Evolutionary conservation across 2,113 vertebrate species (phyloP), one percentile per base, ranked within the genome.

Genomic region (Oreochromis aureus): DNA sequence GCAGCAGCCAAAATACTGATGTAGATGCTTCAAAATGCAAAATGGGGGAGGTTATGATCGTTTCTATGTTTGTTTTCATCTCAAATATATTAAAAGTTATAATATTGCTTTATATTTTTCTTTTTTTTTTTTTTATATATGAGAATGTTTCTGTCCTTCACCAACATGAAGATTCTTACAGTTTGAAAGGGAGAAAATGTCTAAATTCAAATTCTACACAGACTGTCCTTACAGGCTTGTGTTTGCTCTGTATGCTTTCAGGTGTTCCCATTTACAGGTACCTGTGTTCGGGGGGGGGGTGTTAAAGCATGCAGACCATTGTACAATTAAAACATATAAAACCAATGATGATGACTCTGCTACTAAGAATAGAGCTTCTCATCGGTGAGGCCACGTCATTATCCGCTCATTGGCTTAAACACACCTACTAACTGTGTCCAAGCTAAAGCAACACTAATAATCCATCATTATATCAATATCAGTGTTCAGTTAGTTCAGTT

Each of bases 21-120:
- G 41, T 15, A 30, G 69, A 46, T 27, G 15, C 41, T 73, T 76
- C 0, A 51, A 51, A 30, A 76, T 0, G 44, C 71, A 11, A 27
- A 48, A 30, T 7, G 15, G 16, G 22, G 4, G 41, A 76, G 41
- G 41, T 76, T 30, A 48, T 10, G 9, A 46, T 76, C 24, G 16
- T 16, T 19, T 18, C 30, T 76, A 30, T 48, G 9, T 73, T 22
- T 71, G n/a, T 19, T 76, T 76, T 51, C 6, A 48, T 76, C 44
- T 11, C 44, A 48, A 30, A 48, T 76, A 16, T 48, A 18, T 48
- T 51, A 19, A 76, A 76, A 51, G 10, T 76, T 0, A 5, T 30
- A 48, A 11, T 30, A 19, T 48, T 48, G 10, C 16, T 10, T 76
- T 30, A 3, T 7, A 27, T 6, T 5, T 66, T 36, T 41, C 3